Conservation (phyloP, 2,888 invertebrate genomes). For the Bibio marci region DNA sequence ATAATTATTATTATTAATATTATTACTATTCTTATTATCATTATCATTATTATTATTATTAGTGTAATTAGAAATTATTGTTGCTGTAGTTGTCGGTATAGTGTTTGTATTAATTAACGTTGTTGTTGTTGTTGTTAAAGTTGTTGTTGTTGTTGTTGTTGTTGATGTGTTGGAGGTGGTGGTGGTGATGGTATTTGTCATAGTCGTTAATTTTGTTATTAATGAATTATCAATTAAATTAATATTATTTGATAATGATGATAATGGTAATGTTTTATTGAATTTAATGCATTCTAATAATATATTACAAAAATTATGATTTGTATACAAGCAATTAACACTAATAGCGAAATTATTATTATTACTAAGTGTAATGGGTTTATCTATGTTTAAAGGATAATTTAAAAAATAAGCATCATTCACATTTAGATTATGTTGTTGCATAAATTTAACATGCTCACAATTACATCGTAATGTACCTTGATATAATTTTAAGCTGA, state of each 20-base stretch:
- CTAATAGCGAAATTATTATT: background rate
- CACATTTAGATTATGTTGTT: background rate
- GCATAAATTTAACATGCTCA: constrained; percentile 21
- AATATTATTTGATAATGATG: background rate
- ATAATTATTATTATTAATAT: background rate
- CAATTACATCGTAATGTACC: constrained; percentile 55
- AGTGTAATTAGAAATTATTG: too few relatives aligned
- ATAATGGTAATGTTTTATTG: constrained; percentile 9
- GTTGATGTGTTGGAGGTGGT: constrained; percentile 7
- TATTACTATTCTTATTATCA: background rate
- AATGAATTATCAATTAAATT: too few relatives aligned
- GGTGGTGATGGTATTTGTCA: too few relatives aligned
- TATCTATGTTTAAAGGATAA: too few relatives aligned
- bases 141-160: constrained; percentile 9
- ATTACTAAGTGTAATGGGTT: too few relatives aligned
- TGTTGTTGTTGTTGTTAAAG: constrained; percentile 4
- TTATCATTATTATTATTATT: constrained; percentile 3
- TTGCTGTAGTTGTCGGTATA: constrained; percentile 9
- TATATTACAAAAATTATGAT: constrained; percentile 14
- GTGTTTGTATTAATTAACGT: too few relatives aligned
- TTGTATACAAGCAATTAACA: constrained; percentile 14
- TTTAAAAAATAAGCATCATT: background rate
- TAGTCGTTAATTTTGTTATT: too few relatives aligned
- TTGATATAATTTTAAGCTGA: constrained; percentile 53
- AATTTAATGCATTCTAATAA: constrained; percentile 16